Conservation (phyloP, 1,140 invertebrate genomes). For the Hyposmocoma kahamanoa region DNA sequence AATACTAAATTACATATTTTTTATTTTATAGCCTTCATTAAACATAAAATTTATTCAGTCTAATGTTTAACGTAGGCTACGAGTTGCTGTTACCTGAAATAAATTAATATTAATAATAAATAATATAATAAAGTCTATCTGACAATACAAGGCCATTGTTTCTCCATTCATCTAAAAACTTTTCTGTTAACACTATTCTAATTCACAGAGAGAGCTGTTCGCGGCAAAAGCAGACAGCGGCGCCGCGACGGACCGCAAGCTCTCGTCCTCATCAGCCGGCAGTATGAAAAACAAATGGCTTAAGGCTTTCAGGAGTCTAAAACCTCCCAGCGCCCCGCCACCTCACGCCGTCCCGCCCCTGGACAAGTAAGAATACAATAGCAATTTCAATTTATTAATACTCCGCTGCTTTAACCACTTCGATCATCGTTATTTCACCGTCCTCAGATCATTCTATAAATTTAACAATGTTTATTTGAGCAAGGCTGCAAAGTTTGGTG, state of each 20-base stretch:
- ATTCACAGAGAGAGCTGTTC: constrained; percentile 94
- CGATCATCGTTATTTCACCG: too few relatives aligned
- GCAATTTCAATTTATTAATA: too few relatives aligned
- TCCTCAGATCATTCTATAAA: too few relatives aligned
- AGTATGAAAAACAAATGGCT: constrained; percentile 98
- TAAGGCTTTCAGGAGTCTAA: constrained; percentile 96
- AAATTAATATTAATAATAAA: neutral
- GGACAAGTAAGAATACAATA: constrained; percentile 74
- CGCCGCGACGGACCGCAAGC: constrained; percentile 82
- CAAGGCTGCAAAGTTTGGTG: too few relatives aligned
- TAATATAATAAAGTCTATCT: neutral
- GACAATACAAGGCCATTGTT: neutral
- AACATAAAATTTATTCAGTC: too few relatives aligned
- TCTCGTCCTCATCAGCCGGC: constrained; percentile 88
- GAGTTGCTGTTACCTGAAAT: neutral
- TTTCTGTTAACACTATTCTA: too few relatives aligned
- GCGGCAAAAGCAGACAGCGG: constrained; percentile 81
- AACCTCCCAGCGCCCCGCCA: constrained; percentile 81
- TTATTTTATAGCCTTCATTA: too few relatives aligned
- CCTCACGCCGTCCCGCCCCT: constrained; percentile 61
- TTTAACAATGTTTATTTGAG: too few relatives aligned
- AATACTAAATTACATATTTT: too few relatives aligned
- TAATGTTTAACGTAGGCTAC: neutral
- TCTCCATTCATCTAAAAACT: too few relatives aligned
- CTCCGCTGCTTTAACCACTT: too few relatives aligned